These are phyloP conservation scores for Noctua pronuba DNA, from an alignment of 2,888 invertebrate genomes.

Conservation along the genomic window DNA sequence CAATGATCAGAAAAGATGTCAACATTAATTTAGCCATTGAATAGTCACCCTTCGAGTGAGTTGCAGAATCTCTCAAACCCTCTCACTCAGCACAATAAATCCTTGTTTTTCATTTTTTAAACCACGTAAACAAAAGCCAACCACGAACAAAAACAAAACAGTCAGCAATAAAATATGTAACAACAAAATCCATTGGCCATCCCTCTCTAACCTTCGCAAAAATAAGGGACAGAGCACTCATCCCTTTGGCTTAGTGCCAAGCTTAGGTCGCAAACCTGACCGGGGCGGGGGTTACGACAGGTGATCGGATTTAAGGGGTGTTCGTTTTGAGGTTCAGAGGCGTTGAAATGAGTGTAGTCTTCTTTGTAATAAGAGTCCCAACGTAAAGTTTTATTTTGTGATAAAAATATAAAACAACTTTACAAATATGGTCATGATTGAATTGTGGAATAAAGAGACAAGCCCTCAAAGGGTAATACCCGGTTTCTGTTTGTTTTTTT, in stretches of 20 bases:
- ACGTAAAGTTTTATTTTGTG: neutral
- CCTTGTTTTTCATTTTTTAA: constrained; percentile 16
- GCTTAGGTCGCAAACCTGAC: constrained; percentile 12
- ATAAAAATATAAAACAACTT: neutral
- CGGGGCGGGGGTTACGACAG: constrained; percentile 5
- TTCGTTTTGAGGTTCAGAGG: neutral
- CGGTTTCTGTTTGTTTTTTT: no score
- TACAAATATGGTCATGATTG: neutral
- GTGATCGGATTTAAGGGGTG: constrained; percentile 16
- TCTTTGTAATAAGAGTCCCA: neutral
- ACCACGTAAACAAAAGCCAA: constrained; percentile 25
- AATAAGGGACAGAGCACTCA: constrained; percentile 24
- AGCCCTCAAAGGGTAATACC: neutral
- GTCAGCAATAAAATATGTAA: constrained; percentile 38
- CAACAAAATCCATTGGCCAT: constrained; percentile 10
- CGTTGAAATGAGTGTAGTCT: neutral
- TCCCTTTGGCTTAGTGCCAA: constrained; percentile 29
- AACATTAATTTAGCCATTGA: neutral
- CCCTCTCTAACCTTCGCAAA: neutral
- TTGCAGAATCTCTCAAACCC: neutral
- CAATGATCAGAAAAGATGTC: neutral
- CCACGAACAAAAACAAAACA: constrained; percentile 17
- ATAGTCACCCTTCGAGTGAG: neutral
- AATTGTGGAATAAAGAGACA: neutral
- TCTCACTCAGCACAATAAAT: neutral